A percentile compares a stretch with the other conserved stretches of the same genome.
These are phyloP conservation scores for Polypterus bichir DNA, from an alignment of 2,113 vertebrate genomes.

Conservation along the genomic window DNA sequence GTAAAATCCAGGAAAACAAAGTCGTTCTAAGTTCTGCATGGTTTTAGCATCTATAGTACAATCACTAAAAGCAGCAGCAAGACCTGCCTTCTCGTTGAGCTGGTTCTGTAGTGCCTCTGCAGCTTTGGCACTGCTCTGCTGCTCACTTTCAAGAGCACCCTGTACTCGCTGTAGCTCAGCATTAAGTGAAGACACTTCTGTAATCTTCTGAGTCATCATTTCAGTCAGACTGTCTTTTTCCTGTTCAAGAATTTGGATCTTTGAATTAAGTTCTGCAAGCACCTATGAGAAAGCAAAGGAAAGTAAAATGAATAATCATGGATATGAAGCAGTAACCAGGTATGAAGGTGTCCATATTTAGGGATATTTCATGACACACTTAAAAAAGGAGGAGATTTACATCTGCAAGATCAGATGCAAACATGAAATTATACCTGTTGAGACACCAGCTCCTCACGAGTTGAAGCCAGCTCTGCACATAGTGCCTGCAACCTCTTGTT, in stretches of 20 bases:
- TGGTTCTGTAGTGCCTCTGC: conserved; percentile 52
- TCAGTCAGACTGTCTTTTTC: conserved; percentile 49
- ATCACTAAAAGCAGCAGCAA: not conserved
- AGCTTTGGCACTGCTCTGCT: conserved; percentile 49
- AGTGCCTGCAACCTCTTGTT: conserved; percentile 64
- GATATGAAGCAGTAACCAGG: too few relatives aligned
- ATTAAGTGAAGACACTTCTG: conserved; percentile 39
- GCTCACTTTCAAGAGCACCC: conserved; percentile 35
- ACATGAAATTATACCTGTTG: too few relatives aligned
- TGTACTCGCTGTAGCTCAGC: conserved; percentile 51
- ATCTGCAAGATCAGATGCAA: not conserved
- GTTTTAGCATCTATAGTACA: too few relatives aligned
- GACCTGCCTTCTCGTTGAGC: conserved; percentile 60
- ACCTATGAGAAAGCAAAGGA: conserved; percentile 35
- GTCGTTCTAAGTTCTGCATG: too few relatives aligned
- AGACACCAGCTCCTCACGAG: conserved; percentile 59
- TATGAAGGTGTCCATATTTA: too few relatives aligned
- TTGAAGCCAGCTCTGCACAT: conserved; percentile 68
- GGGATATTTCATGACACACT: too few relatives aligned
- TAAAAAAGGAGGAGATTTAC: too few relatives aligned
- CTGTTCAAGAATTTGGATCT: conserved; percentile 43
- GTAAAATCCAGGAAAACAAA: too few relatives aligned
- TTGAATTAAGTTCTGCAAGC: conserved; percentile 35
- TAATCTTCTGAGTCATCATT: conserved; percentile 35
- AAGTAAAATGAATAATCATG: not conserved